A percentile compares a stretch with the other conserved stretches of the same genome.
Conservation (phyloP, 2,888 invertebrate species). For the Abrostola triplasia region DNA sequence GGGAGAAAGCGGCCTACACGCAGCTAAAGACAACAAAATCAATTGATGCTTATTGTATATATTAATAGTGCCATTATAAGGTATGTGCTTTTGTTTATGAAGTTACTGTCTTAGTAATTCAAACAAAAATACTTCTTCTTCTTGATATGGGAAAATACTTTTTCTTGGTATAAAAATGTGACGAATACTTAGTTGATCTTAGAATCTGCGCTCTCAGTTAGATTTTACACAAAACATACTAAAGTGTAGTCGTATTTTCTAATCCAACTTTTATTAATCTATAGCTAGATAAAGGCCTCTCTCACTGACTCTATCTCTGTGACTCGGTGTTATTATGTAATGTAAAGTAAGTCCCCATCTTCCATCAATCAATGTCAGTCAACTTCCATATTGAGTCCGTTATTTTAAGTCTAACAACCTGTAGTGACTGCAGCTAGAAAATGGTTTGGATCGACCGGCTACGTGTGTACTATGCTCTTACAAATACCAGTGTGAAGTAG, state of each 20-base stretch:
- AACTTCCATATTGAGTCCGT: neutral
- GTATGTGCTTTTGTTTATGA: neutral
- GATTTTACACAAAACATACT: no score
- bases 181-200: no score
- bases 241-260: no score
- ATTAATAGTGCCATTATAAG: no score
- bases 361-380: slow-evolving; percentile 2
- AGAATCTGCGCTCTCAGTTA: no score
- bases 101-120: neutral
- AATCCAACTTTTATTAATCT: no score
- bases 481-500: neutral
- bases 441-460: neutral
- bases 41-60: neutral
- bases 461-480: slow-evolving; percentile 1
- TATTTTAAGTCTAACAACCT: slow-evolving; percentile 1
- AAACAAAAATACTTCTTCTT: neutral
- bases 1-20: neutral
- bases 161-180: no score
- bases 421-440: neutral
- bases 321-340: neutral
- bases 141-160: neutral
- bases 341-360: neutral
- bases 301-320: neutral
- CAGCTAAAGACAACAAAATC: neutral
- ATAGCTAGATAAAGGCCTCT: no score